Evolutionary conservation across 2,797 vertebrate species (phyloP).

Genomic region (Allenopithecus nigroviridis): DNA sequence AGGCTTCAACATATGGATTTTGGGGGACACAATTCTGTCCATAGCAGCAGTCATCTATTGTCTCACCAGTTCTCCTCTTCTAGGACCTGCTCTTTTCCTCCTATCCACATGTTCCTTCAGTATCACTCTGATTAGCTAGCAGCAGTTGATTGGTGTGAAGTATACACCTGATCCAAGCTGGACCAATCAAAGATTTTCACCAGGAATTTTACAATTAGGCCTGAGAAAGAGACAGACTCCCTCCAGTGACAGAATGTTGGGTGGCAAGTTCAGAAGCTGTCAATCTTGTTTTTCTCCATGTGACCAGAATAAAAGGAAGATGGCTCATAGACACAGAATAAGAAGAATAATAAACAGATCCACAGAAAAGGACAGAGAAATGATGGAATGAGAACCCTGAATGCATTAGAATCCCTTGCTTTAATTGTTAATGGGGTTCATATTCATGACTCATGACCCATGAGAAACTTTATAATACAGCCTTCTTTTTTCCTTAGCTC

Average conservation of each 20-base stretch:
- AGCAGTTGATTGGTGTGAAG: background rate
- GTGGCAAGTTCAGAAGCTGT: background rate
- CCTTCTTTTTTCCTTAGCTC: background rate
- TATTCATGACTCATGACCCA: background rate
- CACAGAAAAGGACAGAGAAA: background rate
- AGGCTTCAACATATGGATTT: background rate
- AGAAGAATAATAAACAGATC: background rate
- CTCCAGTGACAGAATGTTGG: background rate
- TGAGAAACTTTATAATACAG: background rate
- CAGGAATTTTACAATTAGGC: background rate
- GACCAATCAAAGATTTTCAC: background rate
- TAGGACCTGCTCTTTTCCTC: background rate
- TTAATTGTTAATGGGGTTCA: background rate
- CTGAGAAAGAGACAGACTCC: background rate
- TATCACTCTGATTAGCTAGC: background rate
- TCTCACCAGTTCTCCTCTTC: background rate
- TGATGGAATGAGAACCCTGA: background rate
- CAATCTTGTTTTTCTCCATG: background rate
- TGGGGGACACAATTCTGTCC: background rate
- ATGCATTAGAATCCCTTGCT: background rate
- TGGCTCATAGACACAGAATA: background rate
- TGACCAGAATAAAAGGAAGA: background rate
- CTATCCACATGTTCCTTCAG: background rate
- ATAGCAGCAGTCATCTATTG: background rate
- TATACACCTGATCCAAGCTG: background rate